Evolutionary conservation across 2,113 vertebrate genomes (phyloP).

Genomic region (Trinectes maculatus): DNA sequence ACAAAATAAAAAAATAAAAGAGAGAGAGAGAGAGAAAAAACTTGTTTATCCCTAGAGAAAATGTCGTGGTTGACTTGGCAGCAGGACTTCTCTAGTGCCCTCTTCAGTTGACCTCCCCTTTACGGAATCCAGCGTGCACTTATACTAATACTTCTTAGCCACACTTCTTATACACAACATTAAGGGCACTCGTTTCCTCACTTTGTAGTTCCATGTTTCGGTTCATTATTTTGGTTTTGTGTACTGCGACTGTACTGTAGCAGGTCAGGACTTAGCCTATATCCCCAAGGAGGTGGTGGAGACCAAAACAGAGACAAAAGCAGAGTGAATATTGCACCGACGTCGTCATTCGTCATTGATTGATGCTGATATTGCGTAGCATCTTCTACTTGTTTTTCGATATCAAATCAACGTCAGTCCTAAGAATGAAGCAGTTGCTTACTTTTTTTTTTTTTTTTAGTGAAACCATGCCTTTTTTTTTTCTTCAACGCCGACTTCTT

Average conservation of each 20-base stretch:
- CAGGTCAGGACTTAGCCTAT: background rate
- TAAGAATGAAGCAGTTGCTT: no score
- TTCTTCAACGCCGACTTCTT: background rate
- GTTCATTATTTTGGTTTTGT: background rate
- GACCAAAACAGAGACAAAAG: background rate
- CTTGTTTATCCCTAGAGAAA: conserved; percentile 50
- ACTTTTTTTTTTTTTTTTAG: no score
- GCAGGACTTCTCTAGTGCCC: conserved; percentile 37
- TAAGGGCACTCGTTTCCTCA: background rate
- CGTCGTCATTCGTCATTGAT: background rate
- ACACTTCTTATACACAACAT: background rate
- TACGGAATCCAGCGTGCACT: conserved; percentile 33
- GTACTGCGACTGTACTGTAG: background rate
- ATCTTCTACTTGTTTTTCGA: no score
- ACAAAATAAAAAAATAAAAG: background rate
- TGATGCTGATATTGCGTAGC: background rate
- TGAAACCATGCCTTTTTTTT: no score
- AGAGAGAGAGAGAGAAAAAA: conserved; percentile 19
- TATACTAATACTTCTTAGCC: conserved; percentile 22
- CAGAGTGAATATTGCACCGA: background rate
- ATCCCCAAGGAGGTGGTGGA: background rate
- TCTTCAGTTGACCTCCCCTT: conserved; percentile 25
- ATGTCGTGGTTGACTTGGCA: conserved; percentile 58
- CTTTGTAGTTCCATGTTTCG: background rate
- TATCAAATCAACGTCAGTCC: no score